phyloP scores from a whole-genome alignment of 2,888 invertebrate species.

The Meteorus cinctellus region DNA sequence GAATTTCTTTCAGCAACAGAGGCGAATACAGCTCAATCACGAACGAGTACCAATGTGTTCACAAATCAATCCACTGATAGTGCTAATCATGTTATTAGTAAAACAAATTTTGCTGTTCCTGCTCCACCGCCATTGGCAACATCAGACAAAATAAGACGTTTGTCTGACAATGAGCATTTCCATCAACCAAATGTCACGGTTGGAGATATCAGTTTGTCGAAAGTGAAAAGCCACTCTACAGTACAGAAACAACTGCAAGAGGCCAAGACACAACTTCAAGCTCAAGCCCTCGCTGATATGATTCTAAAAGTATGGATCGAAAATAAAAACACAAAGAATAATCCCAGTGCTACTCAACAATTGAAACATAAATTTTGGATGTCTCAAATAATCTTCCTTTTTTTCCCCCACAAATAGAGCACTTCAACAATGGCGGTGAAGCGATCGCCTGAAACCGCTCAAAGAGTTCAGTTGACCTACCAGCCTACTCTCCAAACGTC shows the following conservation, averaged over 20 bases:
- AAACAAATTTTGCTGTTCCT: slow-evolving; percentile 77
- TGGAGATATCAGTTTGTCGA: slow-evolving; percentile 39
- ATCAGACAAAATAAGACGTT: slow-evolving; percentile 75
- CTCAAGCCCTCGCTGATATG: slow-evolving; percentile 86
- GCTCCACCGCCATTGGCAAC: slow-evolving; percentile 75
- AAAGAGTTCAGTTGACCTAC: slow-evolving; percentile 76
- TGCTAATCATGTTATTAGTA: slow-evolving; percentile 64
- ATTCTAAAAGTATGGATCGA: slow-evolving; percentile 76
- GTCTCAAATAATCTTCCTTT: not conserved
- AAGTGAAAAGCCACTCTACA: slow-evolving; percentile 56
- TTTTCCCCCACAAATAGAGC: slow-evolving; percentile 41
- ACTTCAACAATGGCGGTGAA: slow-evolving; percentile 79
- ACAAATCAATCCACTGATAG: slow-evolving; percentile 57
- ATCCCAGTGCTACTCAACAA: not conserved
- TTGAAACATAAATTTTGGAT: not conserved
- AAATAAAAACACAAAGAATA: slow-evolving; percentile 71
- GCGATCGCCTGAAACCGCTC: slow-evolving; percentile 83
- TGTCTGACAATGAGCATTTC: slow-evolving; percentile 78
- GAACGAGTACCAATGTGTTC: slow-evolving; percentile 62
- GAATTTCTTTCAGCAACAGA: slow-evolving; percentile 65
- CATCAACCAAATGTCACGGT: slow-evolving; percentile 71
- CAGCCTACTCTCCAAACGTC: slow-evolving; percentile 68
- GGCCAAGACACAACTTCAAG: slow-evolving; percentile 78
- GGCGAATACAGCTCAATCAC: slow-evolving; percentile 67
- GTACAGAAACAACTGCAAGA: slow-evolving; percentile 71